Evolutionary conservation across 1,140 invertebrate species (phyloP).

Genomic region (Acromyrmex echinatior): DNA sequence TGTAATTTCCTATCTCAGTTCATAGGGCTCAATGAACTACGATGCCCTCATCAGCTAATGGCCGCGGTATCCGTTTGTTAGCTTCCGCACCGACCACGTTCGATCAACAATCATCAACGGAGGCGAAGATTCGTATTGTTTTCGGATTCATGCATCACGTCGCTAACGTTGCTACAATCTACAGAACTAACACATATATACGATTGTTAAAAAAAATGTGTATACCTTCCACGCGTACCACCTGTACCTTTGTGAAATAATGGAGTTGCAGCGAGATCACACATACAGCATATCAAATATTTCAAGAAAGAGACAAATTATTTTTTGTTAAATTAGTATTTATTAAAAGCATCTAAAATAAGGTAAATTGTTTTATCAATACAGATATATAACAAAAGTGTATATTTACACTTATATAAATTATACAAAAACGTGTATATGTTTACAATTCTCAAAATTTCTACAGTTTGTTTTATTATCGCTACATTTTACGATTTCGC

Average conservation of each 20-base stretch:
- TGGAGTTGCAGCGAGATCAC: background rate
- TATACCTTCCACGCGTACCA: background rate
- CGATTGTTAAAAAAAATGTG: slow-evolving; percentile 20
- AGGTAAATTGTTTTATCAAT: slow-evolving; percentile 4
- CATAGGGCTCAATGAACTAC: slow-evolving; percentile 61
- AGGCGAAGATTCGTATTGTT: slow-evolving; percentile 41
- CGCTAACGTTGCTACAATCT: background rate
- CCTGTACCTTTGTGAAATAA: background rate
- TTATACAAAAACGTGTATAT: slow-evolving; percentile 22
- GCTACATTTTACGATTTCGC: slow-evolving; percentile 30
- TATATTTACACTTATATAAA: background rate
- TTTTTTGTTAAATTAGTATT: background rate
- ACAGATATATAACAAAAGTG: background rate
- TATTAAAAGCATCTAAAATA: slow-evolving; percentile 13
- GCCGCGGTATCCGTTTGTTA: slow-evolving; percentile 47
- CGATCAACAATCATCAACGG: slow-evolving; percentile 36
- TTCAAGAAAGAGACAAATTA: background rate
- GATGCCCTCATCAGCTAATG: slow-evolving; percentile 73
- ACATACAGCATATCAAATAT: background rate
- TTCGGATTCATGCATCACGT: background rate
- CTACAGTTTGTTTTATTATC: background rate
- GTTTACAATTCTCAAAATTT: background rate
- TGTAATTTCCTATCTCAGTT: slow-evolving; percentile 39
- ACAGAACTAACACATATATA: background rate
- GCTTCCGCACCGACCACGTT: slow-evolving; percentile 14